phyloP scores from a whole-genome alignment of 2,797 vertebrate genomes.

The Cynodonichthys magdalenae region DNA sequence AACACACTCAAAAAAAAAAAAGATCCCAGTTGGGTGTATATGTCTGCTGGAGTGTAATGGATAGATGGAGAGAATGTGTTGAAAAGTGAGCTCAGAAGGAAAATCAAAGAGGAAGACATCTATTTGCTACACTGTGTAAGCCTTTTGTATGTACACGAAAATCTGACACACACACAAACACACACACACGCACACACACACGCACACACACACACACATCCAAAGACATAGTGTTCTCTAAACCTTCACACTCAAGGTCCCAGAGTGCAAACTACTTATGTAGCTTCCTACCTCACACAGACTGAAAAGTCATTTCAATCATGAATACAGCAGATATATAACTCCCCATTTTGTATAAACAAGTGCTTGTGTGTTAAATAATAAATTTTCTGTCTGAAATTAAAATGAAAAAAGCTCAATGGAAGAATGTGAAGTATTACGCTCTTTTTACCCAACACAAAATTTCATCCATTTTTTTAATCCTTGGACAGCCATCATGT shows the following conservation, averaged over 20 bases:
- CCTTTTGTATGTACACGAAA: slow-evolving; percentile 49
- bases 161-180: slow-evolving; percentile 43
- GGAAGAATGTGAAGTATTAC: slow-evolving; percentile 1
- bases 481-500: neutral
- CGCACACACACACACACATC: slow-evolving; percentile 13
- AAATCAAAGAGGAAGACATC: slow-evolving; percentile 54
- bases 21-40: neutral
- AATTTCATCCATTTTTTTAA: neutral
- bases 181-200: slow-evolving; percentile 14
- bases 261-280: slow-evolving; percentile 20
- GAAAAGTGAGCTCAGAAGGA: slow-evolving; percentile 53
- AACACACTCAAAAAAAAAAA: neutral
- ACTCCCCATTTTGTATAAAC: neutral
- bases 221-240: slow-evolving; percentile 31
- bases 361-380: neutral
- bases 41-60: neutral
- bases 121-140: slow-evolving; percentile 43
- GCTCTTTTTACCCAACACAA: neutral
- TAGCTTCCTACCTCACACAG: slow-evolving; percentile 35
- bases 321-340: slow-evolving; percentile 10
- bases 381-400: slow-evolving; percentile 26
- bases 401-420: slow-evolving; percentile 27
- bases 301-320: slow-evolving; percentile 41
- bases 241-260: slow-evolving; percentile 10
- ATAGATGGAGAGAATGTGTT: slow-evolving; percentile 35